Base-by-base conservation (phyloP, 1,140 invertebrate genomes). In the Antheraea pernyi region DNA sequence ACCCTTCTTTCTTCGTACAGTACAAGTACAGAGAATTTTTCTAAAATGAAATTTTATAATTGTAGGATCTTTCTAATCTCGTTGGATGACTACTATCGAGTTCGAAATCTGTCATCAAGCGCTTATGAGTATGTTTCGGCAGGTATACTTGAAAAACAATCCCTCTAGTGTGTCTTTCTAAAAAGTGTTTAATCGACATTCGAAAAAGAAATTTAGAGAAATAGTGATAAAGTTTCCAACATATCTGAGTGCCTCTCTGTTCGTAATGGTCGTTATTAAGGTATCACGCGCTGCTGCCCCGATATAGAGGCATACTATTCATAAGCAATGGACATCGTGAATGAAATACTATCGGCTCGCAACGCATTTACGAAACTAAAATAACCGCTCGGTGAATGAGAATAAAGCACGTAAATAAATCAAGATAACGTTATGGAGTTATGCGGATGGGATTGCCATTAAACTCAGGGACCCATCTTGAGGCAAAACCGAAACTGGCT, bases 361-460 rank as follows among this genome's bases (percentile, higher is more conserved):
- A 75, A 74, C 80, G 79, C 82, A 85, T 85, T 85, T 68, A 82
- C 80, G 4, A 73, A 82, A 70, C 75, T 81, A 82, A 83, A 87
- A 86, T 79, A 86, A 77, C 74, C 79, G 83, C 76, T 82, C 70
- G 70, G 73, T 71, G 73, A 74, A 84, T 71, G 76, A 71, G 76
- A 75, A 75, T 74, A 79, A 80, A 82, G 77, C 73, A 75, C 68
- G 70, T 74, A 72, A 76, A 88, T 91, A 85, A 85, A 86, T 91
- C 86, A 88, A 86, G 87, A 91, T 91, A 89, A 85, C 76, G 81
- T 82, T 76, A 79, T 70, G 66, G 74, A 83, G 86, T 82, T 85
- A 89, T 91, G 88, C 85, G 85, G 83, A 89, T 88, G 85, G 75
- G 64, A 67, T 63, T 73, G 79, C 81, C 79, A 88, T 88, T 85